Base-by-base conservation (phyloP, 1,140 invertebrate genomes). In the Araneus ventricosus region DNA sequence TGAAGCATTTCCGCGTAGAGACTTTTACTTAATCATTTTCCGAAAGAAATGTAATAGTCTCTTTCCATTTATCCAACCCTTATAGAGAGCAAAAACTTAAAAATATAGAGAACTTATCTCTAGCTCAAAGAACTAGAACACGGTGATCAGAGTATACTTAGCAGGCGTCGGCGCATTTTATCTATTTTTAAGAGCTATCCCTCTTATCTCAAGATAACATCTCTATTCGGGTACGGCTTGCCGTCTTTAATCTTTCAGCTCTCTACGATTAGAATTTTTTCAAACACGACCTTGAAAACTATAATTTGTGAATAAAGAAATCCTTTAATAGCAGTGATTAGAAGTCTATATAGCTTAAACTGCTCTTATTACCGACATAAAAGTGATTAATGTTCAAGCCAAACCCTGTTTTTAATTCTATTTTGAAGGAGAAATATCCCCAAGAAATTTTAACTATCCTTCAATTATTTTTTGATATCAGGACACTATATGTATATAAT, bases 281-380 rank as follows among this genome's bases (percentile, higher is more conserved):
- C 22, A 82, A 34, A 34, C 70, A 52, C 39, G 80, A 82, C 80
- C 80, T 82, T 82, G 39, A 82, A 82, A 82, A 82, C 39, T 82
- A 82, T 82, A 82, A 82, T 82, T 82, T 82, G 80, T 45, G 41
- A 82, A 82, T 82, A 82, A 82, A 82, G 80, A 82, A 82, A 82
- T 27, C n/a, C 80, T 41, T 45, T 82, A 41, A 52, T 45, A 82
- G 80, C 37, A 52, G 41, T 52, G 4, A 82, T 82, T 82, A 82
- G 22, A 82, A 82, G 37, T 75, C 70, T 75, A 75, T 52, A 52
- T 82, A 52, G 39, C 80, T 27, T 45, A 82, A 82, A 82, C 37
- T 82, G 80, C 39, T 52, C 80, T 24, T 45, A 82, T 82, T 82
- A 82, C 70, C 20, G 70, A 75, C 70, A 75, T 34, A 75, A 34